These are phyloP conservation scores for Colostygia pectinataria DNA, from an alignment of 2,888 invertebrate species.

Conservation along the genomic window DNA sequence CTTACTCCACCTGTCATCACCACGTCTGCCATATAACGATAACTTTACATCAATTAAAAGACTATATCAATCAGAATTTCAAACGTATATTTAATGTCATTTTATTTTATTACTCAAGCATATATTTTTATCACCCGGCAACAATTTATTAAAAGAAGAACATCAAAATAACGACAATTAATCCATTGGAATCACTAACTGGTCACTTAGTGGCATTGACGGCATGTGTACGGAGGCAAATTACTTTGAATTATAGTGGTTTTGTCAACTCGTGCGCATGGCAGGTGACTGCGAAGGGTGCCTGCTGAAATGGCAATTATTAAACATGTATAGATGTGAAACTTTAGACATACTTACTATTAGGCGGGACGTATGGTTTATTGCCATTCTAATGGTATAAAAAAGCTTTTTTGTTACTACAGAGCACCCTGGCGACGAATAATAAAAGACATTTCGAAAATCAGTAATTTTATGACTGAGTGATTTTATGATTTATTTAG, in stretches of 20 bases:
- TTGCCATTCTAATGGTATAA: too few species aligned
- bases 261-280: conserved; percentile 46
- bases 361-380: too few species aligned
- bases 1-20: too few species aligned
- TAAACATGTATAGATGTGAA: conserved; percentile 4
- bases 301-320: background rate
- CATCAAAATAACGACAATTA: conserved; percentile 18
- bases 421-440: too few species aligned
- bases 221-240: conserved; percentile 38
- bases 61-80: too few species aligned
- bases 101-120: background rate
- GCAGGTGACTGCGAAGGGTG: conserved; percentile 33
- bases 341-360: background rate
- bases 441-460: too few species aligned
- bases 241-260: conserved; percentile 52
- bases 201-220: conserved; percentile 28
- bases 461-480: too few species aligned
- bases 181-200: conserved; percentile 17
- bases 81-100: background rate
- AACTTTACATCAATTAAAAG: too few species aligned
- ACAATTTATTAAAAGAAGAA: conserved; percentile 13
- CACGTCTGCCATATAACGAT: too few species aligned
- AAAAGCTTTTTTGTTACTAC: too few species aligned
- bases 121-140: conserved; percentile 3
- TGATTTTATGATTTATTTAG: too few species aligned